Conservation (phyloP, 2,888 invertebrate species). For the Palloptera scutellata region DNA sequence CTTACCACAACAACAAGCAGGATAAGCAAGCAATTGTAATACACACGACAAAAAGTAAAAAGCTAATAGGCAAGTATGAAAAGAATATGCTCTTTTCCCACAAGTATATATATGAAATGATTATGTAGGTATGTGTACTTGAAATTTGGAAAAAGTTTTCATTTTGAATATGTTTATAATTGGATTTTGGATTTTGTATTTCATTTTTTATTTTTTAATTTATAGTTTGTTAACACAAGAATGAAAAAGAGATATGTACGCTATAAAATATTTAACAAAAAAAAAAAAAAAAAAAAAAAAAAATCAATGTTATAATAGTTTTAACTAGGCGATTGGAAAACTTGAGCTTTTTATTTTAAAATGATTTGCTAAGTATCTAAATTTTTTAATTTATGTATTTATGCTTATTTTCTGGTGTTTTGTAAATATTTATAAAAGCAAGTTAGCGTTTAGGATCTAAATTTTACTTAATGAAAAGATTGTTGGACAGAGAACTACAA, state of each 20-base stretch:
- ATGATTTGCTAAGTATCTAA: slow-evolving; percentile 25
- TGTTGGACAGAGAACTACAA: slow-evolving; percentile 25
- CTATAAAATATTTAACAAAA: no score
- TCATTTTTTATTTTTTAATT: slow-evolving; percentile 6
- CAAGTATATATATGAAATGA: not conserved
- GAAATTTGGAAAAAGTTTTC: slow-evolving; percentile 21
- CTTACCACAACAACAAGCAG: not conserved
- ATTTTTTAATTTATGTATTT: slow-evolving; percentile 32
- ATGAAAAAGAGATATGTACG: not conserved
- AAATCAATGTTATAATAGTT: no score
- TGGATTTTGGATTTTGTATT: not conserved
- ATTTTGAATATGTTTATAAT: slow-evolving; percentile 15
- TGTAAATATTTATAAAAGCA: slow-evolving; percentile 59
- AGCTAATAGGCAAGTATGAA: slow-evolving; percentile 26
- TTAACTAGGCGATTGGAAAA: no score
- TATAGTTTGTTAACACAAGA: not conserved
- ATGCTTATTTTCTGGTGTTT: slow-evolving; percentile 48
- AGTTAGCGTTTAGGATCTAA: slow-evolving; percentile 43
- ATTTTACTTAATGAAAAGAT: slow-evolving; percentile 35
- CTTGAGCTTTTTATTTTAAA: no score
- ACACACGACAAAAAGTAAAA: not conserved
- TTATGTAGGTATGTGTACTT: slow-evolving; percentile 1
- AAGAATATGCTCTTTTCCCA: not conserved
- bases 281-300: not conserved
- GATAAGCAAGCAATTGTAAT: not conserved